These are phyloP conservation scores for Brachionus sp. DNA, from an alignment of 1,140 invertebrate species.

Conservation along the genomic window DNA sequence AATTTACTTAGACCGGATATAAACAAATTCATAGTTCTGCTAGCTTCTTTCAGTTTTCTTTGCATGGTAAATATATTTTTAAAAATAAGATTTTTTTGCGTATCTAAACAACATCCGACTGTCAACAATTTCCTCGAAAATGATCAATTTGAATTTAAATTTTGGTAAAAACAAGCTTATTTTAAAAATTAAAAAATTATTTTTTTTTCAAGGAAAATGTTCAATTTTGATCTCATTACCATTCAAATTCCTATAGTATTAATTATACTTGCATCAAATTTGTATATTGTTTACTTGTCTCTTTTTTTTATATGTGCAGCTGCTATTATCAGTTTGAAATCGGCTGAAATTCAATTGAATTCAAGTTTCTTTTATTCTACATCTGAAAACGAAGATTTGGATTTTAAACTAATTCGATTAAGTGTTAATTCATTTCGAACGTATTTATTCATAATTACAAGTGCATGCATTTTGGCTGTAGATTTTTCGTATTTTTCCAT, in stretches of 20 bases:
- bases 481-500: conserved; percentile 6
- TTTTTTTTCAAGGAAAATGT: not conserved
- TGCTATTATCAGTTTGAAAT: not conserved
- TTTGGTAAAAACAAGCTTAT: not conserved
- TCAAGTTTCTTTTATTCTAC: not conserved
- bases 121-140: not conserved
- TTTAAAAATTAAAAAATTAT: not conserved
- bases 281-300: not conserved
- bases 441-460: conserved; percentile 11
- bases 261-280: not conserved
- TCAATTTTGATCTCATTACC: not conserved
- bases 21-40: not conserved
- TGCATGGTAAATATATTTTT: not conserved
- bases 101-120: not conserved
- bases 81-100: not conserved
- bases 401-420: not conserved
- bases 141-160: not conserved
- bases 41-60: not conserved
- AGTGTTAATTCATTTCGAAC: conserved; percentile 37
- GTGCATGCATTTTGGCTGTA: conserved; percentile 5
- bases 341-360: not conserved
- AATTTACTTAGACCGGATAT: not conserved
- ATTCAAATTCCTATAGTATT: not conserved
- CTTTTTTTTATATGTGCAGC: not conserved
- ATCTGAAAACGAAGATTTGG: not conserved